phyloP scores from a whole-genome alignment of 2,888 invertebrate genomes.

The Sphaerophoria taeniata region DNA sequence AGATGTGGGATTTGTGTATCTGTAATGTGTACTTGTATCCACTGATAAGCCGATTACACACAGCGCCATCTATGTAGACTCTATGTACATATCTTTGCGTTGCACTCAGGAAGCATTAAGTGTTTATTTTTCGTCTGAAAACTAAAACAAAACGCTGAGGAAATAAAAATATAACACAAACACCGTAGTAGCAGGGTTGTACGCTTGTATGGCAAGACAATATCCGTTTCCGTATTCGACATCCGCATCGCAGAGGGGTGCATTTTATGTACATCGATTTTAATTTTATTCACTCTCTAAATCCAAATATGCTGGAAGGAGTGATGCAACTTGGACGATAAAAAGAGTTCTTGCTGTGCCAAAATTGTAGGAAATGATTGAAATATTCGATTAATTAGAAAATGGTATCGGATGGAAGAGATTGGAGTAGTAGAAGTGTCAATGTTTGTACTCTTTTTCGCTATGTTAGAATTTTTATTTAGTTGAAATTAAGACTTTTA shows the following conservation, averaged over 20 bases:
- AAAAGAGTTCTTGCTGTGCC: not conserved
- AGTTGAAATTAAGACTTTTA: too few relatives aligned
- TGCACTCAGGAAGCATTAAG: not conserved
- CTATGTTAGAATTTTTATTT: too few relatives aligned
- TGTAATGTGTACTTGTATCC: not conserved
- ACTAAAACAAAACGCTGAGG: not conserved
- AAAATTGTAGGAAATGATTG: not conserved
- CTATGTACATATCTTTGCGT: not conserved
- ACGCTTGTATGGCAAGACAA: not conserved
- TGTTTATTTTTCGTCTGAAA: not conserved
- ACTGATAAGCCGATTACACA: conserved; percentile 47
- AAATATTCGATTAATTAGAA: too few relatives aligned
- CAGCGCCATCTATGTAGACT: not conserved
- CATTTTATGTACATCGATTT: not conserved
- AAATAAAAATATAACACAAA: not conserved
- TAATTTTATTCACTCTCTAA: not conserved
- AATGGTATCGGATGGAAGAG: too few relatives aligned
- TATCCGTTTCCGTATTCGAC: conserved; percentile 20
- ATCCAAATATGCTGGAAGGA: not conserved
- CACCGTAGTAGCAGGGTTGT: not conserved
- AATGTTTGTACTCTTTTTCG: too few relatives aligned
- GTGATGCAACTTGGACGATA: not conserved
- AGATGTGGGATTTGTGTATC: conserved; percentile 1
- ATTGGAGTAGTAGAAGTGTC: too few relatives aligned
- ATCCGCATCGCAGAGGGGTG: not conserved